Percentiles rank a stretch among this genome's conserved stretches.
These are phyloP conservation scores for Ammodramus savannarum DNA, from an alignment of 2,113 vertebrate species.

Conservation along the genomic window DNA sequence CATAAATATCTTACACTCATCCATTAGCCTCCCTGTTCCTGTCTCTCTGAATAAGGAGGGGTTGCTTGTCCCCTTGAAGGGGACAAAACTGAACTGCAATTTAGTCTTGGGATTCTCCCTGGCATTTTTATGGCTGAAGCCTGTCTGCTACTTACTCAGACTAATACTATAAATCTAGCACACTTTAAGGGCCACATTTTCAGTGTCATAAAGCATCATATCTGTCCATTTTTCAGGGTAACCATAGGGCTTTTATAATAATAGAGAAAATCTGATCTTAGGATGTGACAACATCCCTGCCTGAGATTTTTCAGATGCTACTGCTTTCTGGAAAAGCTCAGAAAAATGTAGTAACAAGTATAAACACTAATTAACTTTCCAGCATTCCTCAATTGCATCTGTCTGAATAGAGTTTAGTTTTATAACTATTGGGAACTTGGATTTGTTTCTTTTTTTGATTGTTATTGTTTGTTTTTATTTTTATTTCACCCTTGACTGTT, in stretches of 20 bases:
- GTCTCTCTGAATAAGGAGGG: not conserved
- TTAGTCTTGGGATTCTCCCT: constrained; percentile 8
- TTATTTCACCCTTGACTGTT: not conserved
- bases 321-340: not conserved
- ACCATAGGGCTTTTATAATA: not conserved
- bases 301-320: not conserved
- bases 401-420: not conserved
- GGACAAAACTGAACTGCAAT: constrained; percentile 13
- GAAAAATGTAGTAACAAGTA: not conserved
- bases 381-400: not conserved
- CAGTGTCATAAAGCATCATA: constrained; percentile 11
- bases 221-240: not conserved
- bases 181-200: constrained; percentile 23
- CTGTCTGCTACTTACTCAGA: constrained; percentile 4
- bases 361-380: not conserved
- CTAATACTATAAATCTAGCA: constrained; percentile 18
- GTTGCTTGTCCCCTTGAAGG: constrained; percentile 1
- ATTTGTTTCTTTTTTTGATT: not conserved
- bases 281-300: not conserved
- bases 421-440: not conserved
- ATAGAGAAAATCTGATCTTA: not conserved
- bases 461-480: not conserved
- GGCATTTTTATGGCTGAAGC: constrained; percentile 41
- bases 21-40: not conserved
- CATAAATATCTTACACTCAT: constrained; percentile 39